Evolutionary conservation across 2,113 vertebrate genomes (phyloP).

Genomic region (Willisornis vidua): DNA sequence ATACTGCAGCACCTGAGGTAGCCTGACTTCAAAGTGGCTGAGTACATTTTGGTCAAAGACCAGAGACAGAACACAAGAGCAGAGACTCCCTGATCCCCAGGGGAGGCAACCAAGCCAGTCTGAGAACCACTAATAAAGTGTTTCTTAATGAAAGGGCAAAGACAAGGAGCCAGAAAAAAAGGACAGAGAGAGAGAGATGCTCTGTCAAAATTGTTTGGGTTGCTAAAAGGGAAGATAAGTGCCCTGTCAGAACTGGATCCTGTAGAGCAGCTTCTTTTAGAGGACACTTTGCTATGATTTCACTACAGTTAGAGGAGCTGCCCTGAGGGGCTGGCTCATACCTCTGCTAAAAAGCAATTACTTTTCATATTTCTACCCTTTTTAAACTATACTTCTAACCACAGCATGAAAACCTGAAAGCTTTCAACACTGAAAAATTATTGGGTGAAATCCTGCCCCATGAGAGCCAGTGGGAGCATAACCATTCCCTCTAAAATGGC

Average conservation of each 20-base stretch:
- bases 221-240: not conserved
- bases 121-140: slow-evolving; percentile 31
- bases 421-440: slow-evolving; percentile 63
- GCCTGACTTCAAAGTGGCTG: not conserved
- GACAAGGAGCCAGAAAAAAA: not conserved
- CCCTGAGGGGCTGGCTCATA: slow-evolving; percentile 17
- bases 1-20: not conserved
- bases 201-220: not conserved
- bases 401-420: slow-evolving; percentile 57
- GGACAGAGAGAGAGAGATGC: not conserved
- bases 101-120: not conserved
- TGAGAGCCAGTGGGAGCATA: slow-evolving; percentile 8
- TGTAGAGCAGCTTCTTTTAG: not conserved
- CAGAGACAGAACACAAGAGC: not conserved
- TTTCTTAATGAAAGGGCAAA: slow-evolving; percentile 31
- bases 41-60: not conserved
- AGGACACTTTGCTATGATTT: not conserved
- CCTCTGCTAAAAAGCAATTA: slow-evolving; percentile 54
- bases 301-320: not conserved
- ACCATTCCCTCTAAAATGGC: slow-evolving; percentile 31
- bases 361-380: slow-evolving; percentile 44
- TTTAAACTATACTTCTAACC: slow-evolving; percentile 24
- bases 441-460: slow-evolving; percentile 43
- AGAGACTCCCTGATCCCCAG: not conserved
- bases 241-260: not conserved